These are phyloP conservation scores for Magallana nippona DNA, from an alignment of 2,888 invertebrate species.

Conservation along the genomic window DNA sequence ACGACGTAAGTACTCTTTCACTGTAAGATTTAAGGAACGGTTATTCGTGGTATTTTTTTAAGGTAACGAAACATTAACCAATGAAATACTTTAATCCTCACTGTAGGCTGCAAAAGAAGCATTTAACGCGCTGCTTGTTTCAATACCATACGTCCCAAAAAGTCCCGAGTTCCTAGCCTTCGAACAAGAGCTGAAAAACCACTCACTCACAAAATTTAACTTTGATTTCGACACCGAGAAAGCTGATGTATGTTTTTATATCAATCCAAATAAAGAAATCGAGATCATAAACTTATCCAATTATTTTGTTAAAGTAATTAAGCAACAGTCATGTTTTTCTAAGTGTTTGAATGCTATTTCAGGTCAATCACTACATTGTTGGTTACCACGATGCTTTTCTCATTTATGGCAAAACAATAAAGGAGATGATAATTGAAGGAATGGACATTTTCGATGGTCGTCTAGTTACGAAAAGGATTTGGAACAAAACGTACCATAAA, in stretches of 20 bases:
- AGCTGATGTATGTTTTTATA: neutral
- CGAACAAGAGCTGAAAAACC: neutral
- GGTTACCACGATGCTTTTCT: slow-evolving; percentile 70
- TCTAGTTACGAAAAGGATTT: slow-evolving; percentile 61
- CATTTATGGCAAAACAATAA: slow-evolving; percentile 68
- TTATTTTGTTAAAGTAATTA: neutral
- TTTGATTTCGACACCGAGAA: neutral
- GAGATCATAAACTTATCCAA: no score
- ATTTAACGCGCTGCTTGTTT: neutral
- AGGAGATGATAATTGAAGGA: slow-evolving; percentile 63
- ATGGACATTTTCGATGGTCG: slow-evolving; percentile 63
- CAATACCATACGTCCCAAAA: neutral
- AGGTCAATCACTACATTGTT: slow-evolving; percentile 69
- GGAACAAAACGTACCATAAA: slow-evolving; percentile 71
- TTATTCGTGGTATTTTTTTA: no score
- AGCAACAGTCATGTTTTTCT: neutral
- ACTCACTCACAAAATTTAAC: neutral
- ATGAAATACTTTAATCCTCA: neutral
- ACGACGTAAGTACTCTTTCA: neutral
- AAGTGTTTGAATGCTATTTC: neutral
- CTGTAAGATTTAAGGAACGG: neutral
- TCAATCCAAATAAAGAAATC: no score
- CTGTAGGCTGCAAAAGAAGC: neutral
- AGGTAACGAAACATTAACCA: neutral
- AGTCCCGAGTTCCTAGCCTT: neutral